Base-by-base conservation (phyloP, 2,888 invertebrate species). In the Thereva unica region DNA sequence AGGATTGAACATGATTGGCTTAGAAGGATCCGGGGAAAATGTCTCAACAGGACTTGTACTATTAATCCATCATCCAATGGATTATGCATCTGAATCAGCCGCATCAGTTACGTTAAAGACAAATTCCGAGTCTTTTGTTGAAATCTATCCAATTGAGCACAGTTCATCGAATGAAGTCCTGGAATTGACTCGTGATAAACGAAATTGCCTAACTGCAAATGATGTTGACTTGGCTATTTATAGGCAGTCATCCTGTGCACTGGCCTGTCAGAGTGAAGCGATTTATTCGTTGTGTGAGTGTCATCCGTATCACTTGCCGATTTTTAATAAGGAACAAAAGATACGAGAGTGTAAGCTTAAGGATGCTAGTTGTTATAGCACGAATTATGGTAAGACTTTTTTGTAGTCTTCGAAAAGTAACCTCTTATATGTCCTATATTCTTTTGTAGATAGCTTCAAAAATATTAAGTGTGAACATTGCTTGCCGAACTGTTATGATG, bases 401-500 rank as follows among this genome's bases (percentile, higher is more conserved):
- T 52, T 53, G 37, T n/a, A n/a, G 6, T 38, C 38, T 52, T 23
- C 52, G 3, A 23, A 7, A 52, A 23, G 8, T 1, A 42, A 9
- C 12, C 10, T 6, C 8, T 50, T 8, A 12, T 1, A 5, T 4
- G 5, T 47, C 4, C 8, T 49, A 23, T 23, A 2, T 23, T 23
- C 2, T 61, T 47, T 12, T 2, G 71, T 71, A 79, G 80, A 78
- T 53, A 72, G 73, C 41, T 78, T 80, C 41, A 79, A 78, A 67
- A 78, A 75, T 42, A 73, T 76, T 2, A 75, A 76, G 41, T 81
- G 80, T 64, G 76, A 76, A 49, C 75, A 78, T 6, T 81, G 80
- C 57, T 70, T 79, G 12, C 81, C 81, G 3, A 79, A 79, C 64
- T 81, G 80, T 66, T 76, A 80, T 69, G 81, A 81, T 69, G 78